phyloP scores from a whole-genome alignment of 2,113 vertebrate genomes.

The Eurystomus gularis region DNA sequence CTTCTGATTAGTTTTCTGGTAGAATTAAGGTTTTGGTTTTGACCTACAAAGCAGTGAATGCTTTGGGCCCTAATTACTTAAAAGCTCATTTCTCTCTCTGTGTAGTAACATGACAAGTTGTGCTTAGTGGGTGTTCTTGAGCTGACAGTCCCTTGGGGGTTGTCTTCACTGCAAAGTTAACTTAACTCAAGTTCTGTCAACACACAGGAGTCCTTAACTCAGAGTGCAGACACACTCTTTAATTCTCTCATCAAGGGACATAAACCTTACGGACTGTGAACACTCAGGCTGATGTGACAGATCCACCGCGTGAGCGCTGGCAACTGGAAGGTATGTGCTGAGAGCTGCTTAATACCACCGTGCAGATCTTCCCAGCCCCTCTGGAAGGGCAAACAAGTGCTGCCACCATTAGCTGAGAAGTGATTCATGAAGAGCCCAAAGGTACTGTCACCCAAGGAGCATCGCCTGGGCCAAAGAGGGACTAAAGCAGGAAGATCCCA shows the following conservation, averaged over 20 bases:
- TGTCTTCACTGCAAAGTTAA: slow-evolving; percentile 37
- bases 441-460: background rate
- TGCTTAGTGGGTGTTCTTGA: slow-evolving; percentile 43
- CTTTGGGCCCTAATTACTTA: slow-evolving; percentile 68
- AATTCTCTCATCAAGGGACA: slow-evolving; percentile 16
- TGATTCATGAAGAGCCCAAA: background rate
- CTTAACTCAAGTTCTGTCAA: slow-evolving; percentile 53
- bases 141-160: slow-evolving; percentile 51
- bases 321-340: fast-evolving
- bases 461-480: background rate
- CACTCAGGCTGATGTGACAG: background rate
- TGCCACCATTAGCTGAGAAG: background rate
- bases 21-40: slow-evolving; percentile 54
- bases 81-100: slow-evolving; percentile 22
- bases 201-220: slow-evolving; percentile 23
- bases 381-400: fast-evolving
- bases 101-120: slow-evolving; percentile 6
- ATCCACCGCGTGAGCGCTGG: background rate
- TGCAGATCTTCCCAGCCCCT: background rate
- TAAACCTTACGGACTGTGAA: background rate
- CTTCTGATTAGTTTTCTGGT: slow-evolving; percentile 53
- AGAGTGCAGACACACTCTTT: slow-evolving; percentile 15
- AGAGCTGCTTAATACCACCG: background rate
- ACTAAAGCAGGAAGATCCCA: background rate
- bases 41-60: slow-evolving; percentile 57